phyloP scores from a whole-genome alignment of 2,113 vertebrate species.

The Noctilio leporinus region DNA sequence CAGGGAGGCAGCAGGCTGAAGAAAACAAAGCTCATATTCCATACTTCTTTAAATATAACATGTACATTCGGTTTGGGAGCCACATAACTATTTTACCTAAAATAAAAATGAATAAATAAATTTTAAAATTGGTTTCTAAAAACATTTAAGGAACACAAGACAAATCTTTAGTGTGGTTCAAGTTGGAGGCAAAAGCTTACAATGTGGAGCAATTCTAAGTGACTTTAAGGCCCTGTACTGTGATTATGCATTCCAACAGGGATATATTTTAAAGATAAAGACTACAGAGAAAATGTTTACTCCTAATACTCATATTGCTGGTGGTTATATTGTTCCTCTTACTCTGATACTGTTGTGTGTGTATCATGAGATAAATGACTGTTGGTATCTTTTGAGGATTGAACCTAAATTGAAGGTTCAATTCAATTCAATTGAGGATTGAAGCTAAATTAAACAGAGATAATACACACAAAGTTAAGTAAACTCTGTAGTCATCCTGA shows the following conservation, averaged over 20 bases:
- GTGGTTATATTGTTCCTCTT: background rate
- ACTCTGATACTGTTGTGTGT: background rate
- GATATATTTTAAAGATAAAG: background rate
- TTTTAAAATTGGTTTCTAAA: background rate
- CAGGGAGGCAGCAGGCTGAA: background rate
- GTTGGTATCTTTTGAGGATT: background rate
- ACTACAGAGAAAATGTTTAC: background rate
- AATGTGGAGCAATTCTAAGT: background rate
- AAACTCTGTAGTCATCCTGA: background rate
- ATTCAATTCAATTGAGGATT: too few relatives aligned
- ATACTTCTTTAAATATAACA: background rate
- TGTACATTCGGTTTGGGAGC: background rate
- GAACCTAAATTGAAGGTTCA: background rate
- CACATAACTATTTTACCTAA: background rate
- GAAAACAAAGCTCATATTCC: background rate
- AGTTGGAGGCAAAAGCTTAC: background rate
- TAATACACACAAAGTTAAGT: background rate
- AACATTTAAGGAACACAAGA: background rate
- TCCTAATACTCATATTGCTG: background rate
- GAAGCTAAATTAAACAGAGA: background rate
- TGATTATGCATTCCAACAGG: background rate
- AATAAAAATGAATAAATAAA: background rate
- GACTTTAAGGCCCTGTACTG: background rate
- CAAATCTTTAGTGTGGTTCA: background rate
- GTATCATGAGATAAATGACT: background rate